Percentiles rank a stretch among this genome's conserved stretches.
Conservation (phyloP, 2,888 invertebrate genomes). For the Noctua janthina region DNA sequence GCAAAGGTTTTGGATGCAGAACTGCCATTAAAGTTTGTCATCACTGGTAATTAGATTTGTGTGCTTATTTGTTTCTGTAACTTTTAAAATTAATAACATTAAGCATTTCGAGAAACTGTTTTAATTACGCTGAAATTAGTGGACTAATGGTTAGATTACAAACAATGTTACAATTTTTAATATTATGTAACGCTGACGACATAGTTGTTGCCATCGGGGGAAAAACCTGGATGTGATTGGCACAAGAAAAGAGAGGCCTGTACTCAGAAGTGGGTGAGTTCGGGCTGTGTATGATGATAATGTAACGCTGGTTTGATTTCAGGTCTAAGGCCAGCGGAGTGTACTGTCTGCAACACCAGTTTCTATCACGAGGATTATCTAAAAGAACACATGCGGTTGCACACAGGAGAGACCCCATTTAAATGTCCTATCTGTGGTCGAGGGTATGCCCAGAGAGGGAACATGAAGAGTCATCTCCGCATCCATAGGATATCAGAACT, state of each 20-base stretch:
- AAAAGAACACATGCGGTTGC: slow-evolving; percentile 86
- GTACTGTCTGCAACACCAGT: slow-evolving; percentile 81
- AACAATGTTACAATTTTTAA: not conserved
- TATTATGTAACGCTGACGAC: no score
- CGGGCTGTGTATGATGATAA: no score
- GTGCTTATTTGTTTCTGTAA: not conserved
- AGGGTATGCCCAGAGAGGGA: slow-evolving; percentile 86
- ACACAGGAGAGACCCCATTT: slow-evolving; percentile 88
- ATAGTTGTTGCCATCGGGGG: no score
- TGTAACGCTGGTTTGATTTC: slow-evolving; percentile 63
- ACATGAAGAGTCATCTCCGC: slow-evolving; percentile 88
- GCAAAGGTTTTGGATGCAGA: not conserved
- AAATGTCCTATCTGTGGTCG: slow-evolving; percentile 87
- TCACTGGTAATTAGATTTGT: not conserved
- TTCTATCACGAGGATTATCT: slow-evolving; percentile 87
- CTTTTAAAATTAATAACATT: not conserved
- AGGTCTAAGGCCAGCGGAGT: slow-evolving; percentile 86
- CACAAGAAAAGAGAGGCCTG: no score
- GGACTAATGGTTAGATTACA: not conserved
- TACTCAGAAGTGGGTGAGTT: no score
- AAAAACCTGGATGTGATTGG: no score
- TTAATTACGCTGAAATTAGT: not conserved
- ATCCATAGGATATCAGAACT: slow-evolving; percentile 85
- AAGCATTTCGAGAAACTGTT: not conserved
- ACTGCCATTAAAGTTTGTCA: not conserved